Evolutionary conservation across 2,797 vertebrate genomes (phyloP).

Genomic region (Octomys mimax): DNA sequence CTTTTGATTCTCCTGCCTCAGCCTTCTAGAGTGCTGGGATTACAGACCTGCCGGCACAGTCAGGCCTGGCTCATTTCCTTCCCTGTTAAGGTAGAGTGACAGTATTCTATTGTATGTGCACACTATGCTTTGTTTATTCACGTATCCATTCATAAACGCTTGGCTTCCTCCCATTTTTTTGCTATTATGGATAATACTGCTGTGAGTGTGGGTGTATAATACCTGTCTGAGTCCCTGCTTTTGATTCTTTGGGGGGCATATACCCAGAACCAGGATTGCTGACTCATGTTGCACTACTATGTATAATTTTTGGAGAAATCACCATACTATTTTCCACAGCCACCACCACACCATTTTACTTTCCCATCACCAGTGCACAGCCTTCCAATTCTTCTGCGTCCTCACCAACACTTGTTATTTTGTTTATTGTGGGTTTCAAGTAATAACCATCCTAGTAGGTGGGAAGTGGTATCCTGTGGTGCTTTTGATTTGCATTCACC

Average conservation of each 20-base stretch:
- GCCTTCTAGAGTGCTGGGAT: neutral
- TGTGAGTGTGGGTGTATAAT: neutral
- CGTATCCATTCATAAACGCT: neutral
- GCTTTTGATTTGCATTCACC: slow-evolving; percentile 17
- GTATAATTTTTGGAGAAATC: slow-evolving; percentile 36
- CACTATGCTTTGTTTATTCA: neutral
- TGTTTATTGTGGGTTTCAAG: neutral
- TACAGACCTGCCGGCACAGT: too few species aligned
- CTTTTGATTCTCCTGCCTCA: neutral
- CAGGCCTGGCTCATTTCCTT: neutral
- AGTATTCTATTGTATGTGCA: neutral
- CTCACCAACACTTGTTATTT: neutral
- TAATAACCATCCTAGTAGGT: neutral
- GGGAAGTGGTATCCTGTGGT: neutral
- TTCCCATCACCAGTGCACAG: neutral
- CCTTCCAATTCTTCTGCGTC: neutral
- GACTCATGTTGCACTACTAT: neutral
- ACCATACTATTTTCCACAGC: neutral
- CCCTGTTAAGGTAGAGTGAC: neutral
- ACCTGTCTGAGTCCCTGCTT: neutral
- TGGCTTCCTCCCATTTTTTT: neutral
- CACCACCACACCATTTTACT: neutral
- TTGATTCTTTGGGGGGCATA: neutral
- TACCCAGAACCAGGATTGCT: neutral
- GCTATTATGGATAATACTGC: neutral